phyloP scores from a whole-genome alignment of 1,140 invertebrate species.

The Caerostris extrusa region DNA sequence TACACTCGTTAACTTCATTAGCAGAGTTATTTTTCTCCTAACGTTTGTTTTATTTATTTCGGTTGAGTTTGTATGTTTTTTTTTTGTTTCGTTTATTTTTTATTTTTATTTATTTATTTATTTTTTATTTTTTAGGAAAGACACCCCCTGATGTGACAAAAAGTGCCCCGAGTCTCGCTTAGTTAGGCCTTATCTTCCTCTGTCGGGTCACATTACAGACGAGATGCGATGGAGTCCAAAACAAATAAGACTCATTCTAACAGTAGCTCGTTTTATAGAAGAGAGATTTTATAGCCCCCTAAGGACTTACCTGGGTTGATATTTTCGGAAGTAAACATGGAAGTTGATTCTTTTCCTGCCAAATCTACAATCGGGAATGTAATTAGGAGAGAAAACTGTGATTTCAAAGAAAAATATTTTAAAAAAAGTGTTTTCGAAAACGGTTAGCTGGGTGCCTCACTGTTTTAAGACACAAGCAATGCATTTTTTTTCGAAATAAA shows the following conservation, averaged over 20 bases:
- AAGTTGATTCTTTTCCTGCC: slow-evolving; percentile 25
- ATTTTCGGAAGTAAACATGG: background rate
- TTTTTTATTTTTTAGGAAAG: slow-evolving; percentile 3
- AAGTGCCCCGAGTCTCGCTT: slow-evolving; percentile 38
- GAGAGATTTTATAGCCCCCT: slow-evolving; percentile 53
- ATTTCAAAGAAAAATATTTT: slow-evolving; percentile 2
- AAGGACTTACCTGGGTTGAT: slow-evolving; percentile 37
- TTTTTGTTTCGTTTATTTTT: background rate
- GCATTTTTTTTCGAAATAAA: too few species aligned
- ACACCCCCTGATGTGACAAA: background rate
- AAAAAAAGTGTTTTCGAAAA: background rate
- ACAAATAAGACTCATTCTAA: slow-evolving; percentile 57
- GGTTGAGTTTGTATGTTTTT: background rate
- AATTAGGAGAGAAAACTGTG: slow-evolving; percentile 47
- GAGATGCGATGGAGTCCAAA: slow-evolving; percentile 2
- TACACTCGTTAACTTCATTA: slow-evolving; percentile 23
- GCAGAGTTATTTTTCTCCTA: background rate
- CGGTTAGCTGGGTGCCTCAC: too few species aligned
- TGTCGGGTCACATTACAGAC: slow-evolving; percentile 40
- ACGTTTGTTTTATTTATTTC: slow-evolving; percentile 13
- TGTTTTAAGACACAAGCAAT: too few species aligned
- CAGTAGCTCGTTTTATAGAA: slow-evolving; percentile 51
- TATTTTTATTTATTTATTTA: background rate
- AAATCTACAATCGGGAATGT: slow-evolving; percentile 39
- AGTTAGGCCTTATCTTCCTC: slow-evolving; percentile 31